Evolutionary conservation across 2,888 invertebrate species (phyloP), one percentile per base, ranked within the genome.

Genomic region (Cosmorhoe ocellata): DNA sequence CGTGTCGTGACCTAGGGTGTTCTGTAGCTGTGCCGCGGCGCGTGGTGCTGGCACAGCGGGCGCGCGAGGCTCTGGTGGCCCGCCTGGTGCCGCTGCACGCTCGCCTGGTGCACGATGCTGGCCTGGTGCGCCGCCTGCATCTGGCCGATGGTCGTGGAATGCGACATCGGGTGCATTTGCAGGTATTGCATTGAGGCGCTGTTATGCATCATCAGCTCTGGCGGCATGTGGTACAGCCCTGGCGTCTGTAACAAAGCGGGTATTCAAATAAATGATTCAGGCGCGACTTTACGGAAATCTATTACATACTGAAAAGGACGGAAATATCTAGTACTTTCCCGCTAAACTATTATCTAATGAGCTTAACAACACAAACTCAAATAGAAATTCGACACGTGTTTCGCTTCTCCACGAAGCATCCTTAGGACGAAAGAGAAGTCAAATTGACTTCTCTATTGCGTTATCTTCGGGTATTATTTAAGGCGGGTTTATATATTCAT

Each of bases 211-310:
- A 85, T 61, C 73, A 88, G 71, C 71, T 88, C 89, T 24, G 90
- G 90, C 77, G 90, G 90, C 89, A 87, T 88, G 77, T 86, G 85
- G 79, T 89, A 89, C 69, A 88, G 76, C 59, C 88, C 79, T 61
- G 88, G 86, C 59, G 79, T 81, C 87, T 89, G 81, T 13, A 51
- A 62, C 49, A 53, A 48, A 34, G 2, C 2, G 8, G 28, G 12
- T 3, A 14, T 5, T 18, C 18, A 24, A 7, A 7, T 7, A 24
- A 24, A 3, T 24, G 18, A 18, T n/a, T n/a, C n/a, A n/a, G n/a
- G n/a, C n/a, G n/a, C n/a, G n/a, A n/a, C n/a, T n/a, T n/a, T n/a
- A n/a, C n/a, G n/a, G n/a, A n/a, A n/a, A n/a, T n/a, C n/a, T n/a
- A n/a, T n/a, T n/a, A n/a, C n/a, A n/a, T n/a, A n/a, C n/a, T n/a